Base-by-base conservation (phyloP, 2,888 invertebrate species). In the Cantharis rustica region DNA sequence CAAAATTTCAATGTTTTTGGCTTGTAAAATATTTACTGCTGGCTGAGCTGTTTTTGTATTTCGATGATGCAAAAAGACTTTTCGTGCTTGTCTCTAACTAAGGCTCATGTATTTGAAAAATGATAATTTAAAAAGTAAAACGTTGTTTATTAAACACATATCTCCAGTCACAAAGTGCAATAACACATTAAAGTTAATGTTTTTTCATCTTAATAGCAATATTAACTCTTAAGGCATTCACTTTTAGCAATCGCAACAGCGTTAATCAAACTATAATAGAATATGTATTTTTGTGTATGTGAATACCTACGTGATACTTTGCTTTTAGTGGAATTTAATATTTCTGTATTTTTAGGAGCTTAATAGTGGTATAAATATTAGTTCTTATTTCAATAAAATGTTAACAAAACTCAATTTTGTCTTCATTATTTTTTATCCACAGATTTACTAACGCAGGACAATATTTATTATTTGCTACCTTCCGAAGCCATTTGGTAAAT, bases 241-340 rank as follows among this genome's bases (percentile, higher is more conserved):
- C 79, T 76, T 64, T 78, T 76, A 76, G 76, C 79, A 84, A 82
- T 79, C 80, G 81, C 82, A 83, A 64, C 64, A 64, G 75, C 78
- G 81, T 80, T 80, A 81, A 78, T 81, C 75, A 79, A 81, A 80
- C 79, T 79, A 82, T 81, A 80, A 64, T 82, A 84, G 82, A 82
- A 64, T 64, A 83, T 84, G 85, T 85, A 85, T 86, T 86, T 86
- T 85, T 86, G 86, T 86, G 86, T 84, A 85, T 84, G 86, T 86
- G 85, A 84, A 85, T 84, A 83, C 83, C 82, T 84, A 83, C 84
- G 85, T 86, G 85, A 86, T 85, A 85, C 82, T 83, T 84, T 84
- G 85, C 85, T 85, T 86, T 86, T 86, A 86, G 85, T 86, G 84
- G 84, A 83, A 84, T 84, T 84, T 85, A 85, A 84, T 85, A 84